Conservation (phyloP, 2,113 vertebrate species). For the Eonycteris spelaea region DNA sequence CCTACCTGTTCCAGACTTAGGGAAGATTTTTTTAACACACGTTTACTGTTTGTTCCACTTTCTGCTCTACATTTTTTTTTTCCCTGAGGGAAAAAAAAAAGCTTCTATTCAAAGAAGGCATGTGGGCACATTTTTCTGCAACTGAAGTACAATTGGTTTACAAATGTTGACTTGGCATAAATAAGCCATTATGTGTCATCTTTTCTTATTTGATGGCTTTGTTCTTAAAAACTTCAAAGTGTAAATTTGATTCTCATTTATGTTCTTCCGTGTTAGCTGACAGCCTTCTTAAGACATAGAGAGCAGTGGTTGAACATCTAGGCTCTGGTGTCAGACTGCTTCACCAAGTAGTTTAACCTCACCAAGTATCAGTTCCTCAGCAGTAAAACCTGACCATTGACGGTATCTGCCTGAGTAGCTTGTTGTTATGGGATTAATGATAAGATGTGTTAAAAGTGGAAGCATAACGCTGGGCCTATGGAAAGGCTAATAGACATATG, state of each 20-base stretch:
- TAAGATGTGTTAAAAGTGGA: background rate
- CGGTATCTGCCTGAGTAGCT: background rate
- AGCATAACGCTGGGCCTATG: fast-evolving
- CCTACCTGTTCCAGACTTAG: background rate
- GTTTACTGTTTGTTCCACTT: background rate
- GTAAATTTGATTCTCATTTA: background rate
- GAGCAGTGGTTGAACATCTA: background rate
- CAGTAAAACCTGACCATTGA: background rate
- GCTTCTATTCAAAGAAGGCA: background rate
- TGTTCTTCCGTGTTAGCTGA: background rate
- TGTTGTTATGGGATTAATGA: background rate
- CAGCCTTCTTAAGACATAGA: background rate
- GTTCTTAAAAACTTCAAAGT: conserved; percentile 9
- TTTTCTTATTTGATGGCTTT: background rate
- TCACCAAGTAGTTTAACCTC: background rate
- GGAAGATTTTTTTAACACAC: background rate
- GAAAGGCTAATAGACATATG: background rate
- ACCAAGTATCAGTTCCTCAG: background rate
- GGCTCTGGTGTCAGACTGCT: background rate
- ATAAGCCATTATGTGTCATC: background rate
- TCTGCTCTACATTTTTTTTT: background rate
- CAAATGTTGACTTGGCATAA: background rate
- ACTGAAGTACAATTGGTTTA: background rate
- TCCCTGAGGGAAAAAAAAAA: background rate
- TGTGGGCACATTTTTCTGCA: background rate